Evolutionary conservation across 2,113 vertebrate species (phyloP), one percentile per base, ranked within the genome.

Genomic region (Coracopsis vasa): DNA sequence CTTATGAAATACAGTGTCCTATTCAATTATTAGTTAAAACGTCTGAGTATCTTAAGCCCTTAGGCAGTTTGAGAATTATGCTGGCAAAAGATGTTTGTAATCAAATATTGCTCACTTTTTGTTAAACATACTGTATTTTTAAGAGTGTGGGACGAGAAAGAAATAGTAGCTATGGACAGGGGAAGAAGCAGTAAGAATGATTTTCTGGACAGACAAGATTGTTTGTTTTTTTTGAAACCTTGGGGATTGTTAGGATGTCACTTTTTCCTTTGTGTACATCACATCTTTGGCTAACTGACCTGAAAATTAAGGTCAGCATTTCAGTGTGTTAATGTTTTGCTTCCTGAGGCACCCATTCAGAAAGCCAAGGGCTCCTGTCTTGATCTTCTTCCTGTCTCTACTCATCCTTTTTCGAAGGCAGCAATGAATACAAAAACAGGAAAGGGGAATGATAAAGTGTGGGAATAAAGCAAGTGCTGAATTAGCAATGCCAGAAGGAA

Each of bases 391-490:
- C n/a, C 39, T 88, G 54, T 39, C 79, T 33, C 51, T 58, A 3
- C 78, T 87, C 77, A 12, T 80, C 7, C 1, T 82, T 65, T 79
- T 93, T 85, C 0, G 7, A 95, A 88, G 74, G 71, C 81, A 90
- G 50, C 48, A 73, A 7, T 7, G 45, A 91, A 54, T 75, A 90
- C 61, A 67, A 94, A 96, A 94, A 87, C 90, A 96, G 92, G 95
- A 96, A 97, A 33, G 20, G 45, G 58, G 79, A 80, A 45, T 77
- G 90, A 93, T 72, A 75, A 93, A 90, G 66, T 90, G 70, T 72
- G 62, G 62, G 85, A 95, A 79, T 91, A 23, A 21, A 73, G 71
- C 0, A 16, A 94, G 71, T 7, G 16, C 84, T 77, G 71, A 82
- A 48, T 82, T 89, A 53, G 74, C 79, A 42, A 3, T 37, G 62